Evolutionary conservation across 2,797 vertebrate genomes (phyloP), one percentile per base, ranked within the genome.

Genomic region (Betta splendens): DNA sequence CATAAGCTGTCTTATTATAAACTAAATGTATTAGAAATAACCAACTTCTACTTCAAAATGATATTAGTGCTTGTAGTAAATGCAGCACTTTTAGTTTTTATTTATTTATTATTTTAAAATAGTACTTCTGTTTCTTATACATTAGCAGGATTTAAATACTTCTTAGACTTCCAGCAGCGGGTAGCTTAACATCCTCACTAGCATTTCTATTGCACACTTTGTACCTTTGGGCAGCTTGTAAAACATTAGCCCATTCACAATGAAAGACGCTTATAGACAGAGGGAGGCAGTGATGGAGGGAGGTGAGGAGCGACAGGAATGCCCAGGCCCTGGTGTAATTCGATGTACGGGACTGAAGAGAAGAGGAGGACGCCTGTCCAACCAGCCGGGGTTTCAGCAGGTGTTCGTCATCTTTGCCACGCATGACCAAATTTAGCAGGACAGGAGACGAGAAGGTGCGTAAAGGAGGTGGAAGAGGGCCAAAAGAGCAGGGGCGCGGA

Each of bases 381-480:
- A 39, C 29, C 56, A 39, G 63, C 68, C 48, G 13, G 54, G 64
- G 68, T 73, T 70, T 71, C 52, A 83, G 81, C 86, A 86, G 86
- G 77, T 86, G 85, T 50, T 67, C 1, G 16, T 48, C 73, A 75
- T 78, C 67, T 74, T 64, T 69, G 77, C 80, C 62, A 84, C 31
- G 72, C 80, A 86, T 80, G 79, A 83, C 91, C 89, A 91, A 90
- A 92, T 91, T 91, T 92, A 92, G 59, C 17, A 8, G 3, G 64
- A 56, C 64, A 54, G 54, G 64, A 56, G 60, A 52, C 8, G 23
- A 32, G 52, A 56, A 70, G 69, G 74, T 52, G 65, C 17, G 37
- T 2, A 32, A 25, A 47, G 55, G 48, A 59, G 51, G 55, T 29
- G 50, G 63, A 7, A 35, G 36, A 28, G 37, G 28, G 51, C 7